Evolutionary conservation across 2,797 vertebrate species (phyloP).

Genomic region (Gymnodraco acuticeps): DNA sequence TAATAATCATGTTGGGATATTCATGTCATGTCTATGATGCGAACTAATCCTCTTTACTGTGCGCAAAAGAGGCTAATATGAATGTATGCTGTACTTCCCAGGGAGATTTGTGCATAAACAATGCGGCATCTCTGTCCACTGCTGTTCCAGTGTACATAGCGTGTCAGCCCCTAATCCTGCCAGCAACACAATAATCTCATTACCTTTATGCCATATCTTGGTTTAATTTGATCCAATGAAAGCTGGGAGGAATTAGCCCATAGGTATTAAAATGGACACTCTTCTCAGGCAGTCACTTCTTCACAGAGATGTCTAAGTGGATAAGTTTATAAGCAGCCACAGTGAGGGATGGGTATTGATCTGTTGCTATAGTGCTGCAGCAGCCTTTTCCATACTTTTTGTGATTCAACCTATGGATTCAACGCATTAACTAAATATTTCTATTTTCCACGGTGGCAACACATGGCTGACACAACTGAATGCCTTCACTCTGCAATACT

Average conservation of each 20-base stretch:
- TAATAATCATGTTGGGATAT: constrained; percentile 69
- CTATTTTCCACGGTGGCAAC: constrained; percentile 66
- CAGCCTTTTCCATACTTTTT: constrained; percentile 41
- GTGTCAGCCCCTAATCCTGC: constrained; percentile 70
- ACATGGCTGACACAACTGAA: constrained; percentile 79
- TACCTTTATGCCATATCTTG: constrained; percentile 67
- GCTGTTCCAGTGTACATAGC: constrained; percentile 47
- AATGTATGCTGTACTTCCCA: constrained; percentile 59
- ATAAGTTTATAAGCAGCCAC: constrained; percentile 47
- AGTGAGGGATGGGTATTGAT: constrained; percentile 60
- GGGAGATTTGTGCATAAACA: constrained; percentile 63
- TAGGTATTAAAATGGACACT: constrained; percentile 64
- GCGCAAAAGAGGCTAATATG: constrained; percentile 70
- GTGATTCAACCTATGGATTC: constrained; percentile 41
- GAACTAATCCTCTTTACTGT: constrained; percentile 75
- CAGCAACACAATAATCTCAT: constrained; percentile 74
- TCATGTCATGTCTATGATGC: constrained; percentile 64
- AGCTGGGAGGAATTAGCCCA: constrained; percentile 66
- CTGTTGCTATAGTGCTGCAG: constrained; percentile 39
- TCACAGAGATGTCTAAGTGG: constrained; percentile 50
- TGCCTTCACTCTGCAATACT: constrained; percentile 74
- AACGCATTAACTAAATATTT: constrained; percentile 56
- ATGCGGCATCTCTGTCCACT: constrained; percentile 69
- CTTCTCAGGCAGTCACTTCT: constrained; percentile 46
- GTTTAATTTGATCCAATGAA: constrained; percentile 77